Percentiles rank a stretch among this genome's conserved stretches.
Evolutionary conservation across 1,140 invertebrate species (phyloP).

Genomic region (Galleria mellonella): DNA sequence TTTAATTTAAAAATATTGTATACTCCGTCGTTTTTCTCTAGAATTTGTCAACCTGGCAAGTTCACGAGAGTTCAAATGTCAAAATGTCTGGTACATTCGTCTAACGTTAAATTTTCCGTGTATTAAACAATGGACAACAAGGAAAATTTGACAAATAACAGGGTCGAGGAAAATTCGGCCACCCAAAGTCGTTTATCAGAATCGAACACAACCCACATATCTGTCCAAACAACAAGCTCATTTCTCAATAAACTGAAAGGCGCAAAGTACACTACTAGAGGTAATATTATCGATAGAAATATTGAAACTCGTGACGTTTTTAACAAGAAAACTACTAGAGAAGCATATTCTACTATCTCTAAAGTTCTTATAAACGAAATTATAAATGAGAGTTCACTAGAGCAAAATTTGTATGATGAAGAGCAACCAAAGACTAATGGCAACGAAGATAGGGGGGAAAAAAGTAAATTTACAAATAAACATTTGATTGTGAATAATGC

Average conservation of each 20-base stretch:
- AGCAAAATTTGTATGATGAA: too few species aligned
- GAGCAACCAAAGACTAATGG: too few species aligned
- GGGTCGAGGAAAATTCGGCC: background rate
- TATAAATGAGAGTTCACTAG: background rate
- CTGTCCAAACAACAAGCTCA: conserved; percentile 1
- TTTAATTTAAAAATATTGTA: too few species aligned
- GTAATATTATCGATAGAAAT: background rate
- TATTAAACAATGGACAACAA: background rate
- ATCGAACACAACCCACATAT: conserved; percentile 1
- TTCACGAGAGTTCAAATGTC: background rate
- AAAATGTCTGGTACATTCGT: background rate
- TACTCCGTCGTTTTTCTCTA: too few species aligned
- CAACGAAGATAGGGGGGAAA: too few species aligned
- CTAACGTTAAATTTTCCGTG: conserved; percentile 3
- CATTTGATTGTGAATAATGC: too few species aligned
- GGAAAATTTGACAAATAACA: background rate
- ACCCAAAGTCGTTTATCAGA: conserved; percentile 1
- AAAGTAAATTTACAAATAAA: too few species aligned
- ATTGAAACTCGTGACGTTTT: background rate
- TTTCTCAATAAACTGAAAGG: conserved; percentile 1
- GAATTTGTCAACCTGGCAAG: too few species aligned
- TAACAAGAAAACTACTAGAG: background rate
- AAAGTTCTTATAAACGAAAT: conserved; percentile 4
- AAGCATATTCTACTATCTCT: background rate
- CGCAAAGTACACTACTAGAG: background rate